Base-by-base conservation (phyloP, 2,888 invertebrate species). In the Drosophila lacicola region DNA sequence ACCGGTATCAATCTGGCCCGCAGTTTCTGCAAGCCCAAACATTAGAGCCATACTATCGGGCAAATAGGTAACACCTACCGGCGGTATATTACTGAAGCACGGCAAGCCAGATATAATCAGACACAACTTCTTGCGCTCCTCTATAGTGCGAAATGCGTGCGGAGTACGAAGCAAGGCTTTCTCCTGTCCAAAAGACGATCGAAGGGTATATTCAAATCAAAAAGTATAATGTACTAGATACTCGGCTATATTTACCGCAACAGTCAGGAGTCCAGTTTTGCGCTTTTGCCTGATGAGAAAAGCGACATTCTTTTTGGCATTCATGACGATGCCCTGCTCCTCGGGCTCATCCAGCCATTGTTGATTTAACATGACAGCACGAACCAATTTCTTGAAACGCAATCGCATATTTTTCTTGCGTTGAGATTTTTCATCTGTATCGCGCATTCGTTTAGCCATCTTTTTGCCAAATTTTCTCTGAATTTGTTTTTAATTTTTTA, bases 41-140 rank as follows among this genome's bases (percentile, higher is more conserved):
- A 33, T 49, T 36, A 46, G 39, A 39, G 46, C 4, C 4, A 14
- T 4, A 33, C 11, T 3, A 11, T 19, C 0, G 13, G 17, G 8
- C 8, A 25, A 21, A 5, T 3, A 5, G 17, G 3, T 5, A 34
- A 4, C 6, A 58, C 74, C 53, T 78, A 91, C 95, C 78, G 94
- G 94, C 1, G 95, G 94, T 89, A 95, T 94, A 73, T 93, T 93
- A 67, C 93, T 93, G 76, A 95, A 95, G 85, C 95, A 95, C 89
- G 94, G 94, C 29, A 95, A 90, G 9, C 94, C 93, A 0, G 95
- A 94, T 67, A 95, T 93, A 21, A 94, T 93, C 25, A 93, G 92
- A 71, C 93, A 93, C 29, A 95, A 90, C 65, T 94, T 94, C 75
- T 93, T 93, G 67, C 94, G 94, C 68, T 95, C 95, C n/a, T 93